Base-by-base conservation (phyloP, 2,888 invertebrate species). In the Leptopilina drosophilae region DNA sequence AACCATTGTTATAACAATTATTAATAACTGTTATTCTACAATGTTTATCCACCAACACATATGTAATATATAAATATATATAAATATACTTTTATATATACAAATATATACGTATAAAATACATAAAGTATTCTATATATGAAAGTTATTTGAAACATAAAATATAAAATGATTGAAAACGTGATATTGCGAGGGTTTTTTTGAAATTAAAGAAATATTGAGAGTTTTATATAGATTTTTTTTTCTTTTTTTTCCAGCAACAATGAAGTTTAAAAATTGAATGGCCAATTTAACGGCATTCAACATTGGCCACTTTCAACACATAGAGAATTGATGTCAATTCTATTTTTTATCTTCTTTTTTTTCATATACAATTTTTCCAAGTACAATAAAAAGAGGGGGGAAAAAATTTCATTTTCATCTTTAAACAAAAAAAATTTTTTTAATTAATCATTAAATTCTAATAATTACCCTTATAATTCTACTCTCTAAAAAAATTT, bases 191-290 rank as follows among this genome's bases (percentile, higher is more conserved):
- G 20, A 15, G 15, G 15, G 62, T 33, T 62, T 62, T 20, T 15
- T n/a, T 20, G 20, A 62, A 62, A 62, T 62, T 62, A 62, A 62
- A n/a, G 62, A 20, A 62, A 62, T 62, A 62, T 62, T 62, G 20
- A 62, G 20, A 62, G 7, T 62, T 62, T 62, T 7, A 20, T 15
- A 62, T 62, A 20, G 62, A 62, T 20, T 62, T 62, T 62, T 49
- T 62, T 62, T 62, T 20, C 20, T 62, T 62, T 62, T 62, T 49
- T 62, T 62, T 62, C 62, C 20, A 33, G 33, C 33, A 62, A 62
- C 62, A 62, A 62, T 62, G 62, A 62, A 62, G 62, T 62, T 42
- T 62, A 62, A 62, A 62, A 62, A 20, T 62, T 62, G 62, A 62
- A 62, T 62, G 62, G 20, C 62, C 62, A 62, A 62, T 62, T 62